Evolutionary conservation across 2,888 invertebrate species (phyloP), one percentile per base, ranked within the genome.

Genomic region (Liopterus haemorrhoidalis): DNA sequence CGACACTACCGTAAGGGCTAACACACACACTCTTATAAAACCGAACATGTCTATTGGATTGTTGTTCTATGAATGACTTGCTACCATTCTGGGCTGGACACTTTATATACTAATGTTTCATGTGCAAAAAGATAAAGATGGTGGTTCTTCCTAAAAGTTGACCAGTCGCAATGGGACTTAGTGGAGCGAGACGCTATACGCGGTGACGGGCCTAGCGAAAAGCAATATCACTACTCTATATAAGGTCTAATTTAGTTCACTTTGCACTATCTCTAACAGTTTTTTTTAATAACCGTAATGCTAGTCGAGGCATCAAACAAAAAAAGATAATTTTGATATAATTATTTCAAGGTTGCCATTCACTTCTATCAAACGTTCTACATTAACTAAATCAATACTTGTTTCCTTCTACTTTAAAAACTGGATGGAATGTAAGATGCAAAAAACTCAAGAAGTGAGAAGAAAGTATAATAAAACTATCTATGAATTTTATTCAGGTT

Each of bases 111-210:
- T 48, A 38, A 36, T 45, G 43, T 45, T 49, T 52, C 49, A 48
- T 41, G 47, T 49, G 52, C 52, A 54, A 52, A 53, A 54, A 54
- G 49, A 52, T 46, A 15, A 49, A 53, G 48, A 49, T 24, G 35
- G 45, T 28, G 24, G 35, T 41, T 36, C 46, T 51, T 53, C 49
- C 52, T 52, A 53, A 57, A 58, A 54, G 52, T 46, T 53, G 53
- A 50, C 52, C 54, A 52, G 52, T 46, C 48, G 38, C 52, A 38
- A 46, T 49, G 52, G 58, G 55, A 63, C 58, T 66, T 65, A 68
- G 66, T 68, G 67, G 68, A 68, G 68, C 67, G 67, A 62, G 66
- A 66, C 65, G 63, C 60, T 61, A 56, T 56, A 57, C 57, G 57
- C 49, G 59, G 61, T 59, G 60, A 61, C 61, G 59, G 61, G 60